phyloP scores from a whole-genome alignment of 2,888 invertebrate species.

The Andrena fulva region DNA sequence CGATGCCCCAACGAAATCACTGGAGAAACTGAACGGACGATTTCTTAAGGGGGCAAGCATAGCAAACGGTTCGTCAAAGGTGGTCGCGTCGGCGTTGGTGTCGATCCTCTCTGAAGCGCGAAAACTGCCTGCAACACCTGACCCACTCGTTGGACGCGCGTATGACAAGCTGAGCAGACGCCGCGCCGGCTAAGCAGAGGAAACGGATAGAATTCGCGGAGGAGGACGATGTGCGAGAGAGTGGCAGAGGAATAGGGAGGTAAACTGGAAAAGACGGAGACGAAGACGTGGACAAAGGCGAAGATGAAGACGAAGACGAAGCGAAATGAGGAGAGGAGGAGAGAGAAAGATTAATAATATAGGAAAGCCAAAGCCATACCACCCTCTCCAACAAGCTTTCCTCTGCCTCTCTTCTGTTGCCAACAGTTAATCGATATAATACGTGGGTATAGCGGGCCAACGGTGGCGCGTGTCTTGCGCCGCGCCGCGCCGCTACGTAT shows the following conservation, averaged over 20 bases:
- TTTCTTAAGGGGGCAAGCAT: background rate
- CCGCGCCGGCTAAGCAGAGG: constrained; percentile 37
- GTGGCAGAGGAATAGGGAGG: background rate
- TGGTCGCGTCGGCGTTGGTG: background rate
- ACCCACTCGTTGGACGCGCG: constrained; percentile 79
- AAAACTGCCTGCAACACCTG: constrained; percentile 82
- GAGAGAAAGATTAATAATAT: constrained; percentile 84
- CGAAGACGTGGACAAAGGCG: constrained; percentile 34
- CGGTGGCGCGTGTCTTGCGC: constrained; percentile 55
- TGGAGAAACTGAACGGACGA: background rate
- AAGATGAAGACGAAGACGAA: constrained; percentile 35
- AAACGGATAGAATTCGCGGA: background rate
- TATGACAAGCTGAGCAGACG: constrained; percentile 72
- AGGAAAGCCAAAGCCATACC: constrained; percentile 83
- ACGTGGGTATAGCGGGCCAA: constrained; percentile 81
- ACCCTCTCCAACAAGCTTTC: constrained; percentile 80
- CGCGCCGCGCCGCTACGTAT: constrained; percentile 33
- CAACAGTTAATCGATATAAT: constrained; percentile 85
- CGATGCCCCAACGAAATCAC: background rate
- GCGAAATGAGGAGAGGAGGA: constrained; percentile 60
- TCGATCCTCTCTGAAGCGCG: constrained; percentile 79
- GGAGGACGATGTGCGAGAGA: too few relatives aligned
- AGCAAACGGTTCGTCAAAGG: background rate
- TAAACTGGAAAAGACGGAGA: constrained; percentile 6
- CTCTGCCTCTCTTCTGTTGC: constrained; percentile 83